These are phyloP conservation scores for Corythoichthys intestinalis DNA, from an alignment of 2,113 vertebrate species.

Conservation along the genomic window DNA sequence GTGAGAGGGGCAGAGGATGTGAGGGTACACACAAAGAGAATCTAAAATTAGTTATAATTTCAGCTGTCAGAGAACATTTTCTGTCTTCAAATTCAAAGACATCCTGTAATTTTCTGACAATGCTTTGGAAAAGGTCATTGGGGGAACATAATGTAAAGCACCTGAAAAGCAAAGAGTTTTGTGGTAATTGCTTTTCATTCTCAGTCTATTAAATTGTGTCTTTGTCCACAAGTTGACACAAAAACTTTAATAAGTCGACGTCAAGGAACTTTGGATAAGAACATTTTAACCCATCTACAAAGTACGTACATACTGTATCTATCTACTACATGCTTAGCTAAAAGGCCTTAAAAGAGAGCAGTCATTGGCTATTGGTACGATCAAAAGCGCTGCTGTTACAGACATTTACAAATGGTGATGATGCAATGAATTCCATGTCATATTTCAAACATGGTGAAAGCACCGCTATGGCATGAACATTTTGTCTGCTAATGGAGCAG, in stretches of 20 bases:
- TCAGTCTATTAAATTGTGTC: constrained; percentile 41
- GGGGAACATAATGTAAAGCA: constrained; percentile 29
- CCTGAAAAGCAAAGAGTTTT: constrained; percentile 25
- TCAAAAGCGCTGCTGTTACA: not conserved
- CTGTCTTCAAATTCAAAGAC: constrained; percentile 19
- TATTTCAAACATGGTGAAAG: not conserved
- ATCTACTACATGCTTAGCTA: not conserved
- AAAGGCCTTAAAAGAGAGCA: not conserved
- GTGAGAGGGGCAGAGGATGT: not conserved
- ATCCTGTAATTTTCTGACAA: constrained; percentile 9
- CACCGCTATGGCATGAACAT: no score
- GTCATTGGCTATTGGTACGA: not conserved
- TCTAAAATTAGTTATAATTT: constrained; percentile 23
- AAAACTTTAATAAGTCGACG: constrained; percentile 3
- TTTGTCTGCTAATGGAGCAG: no score
- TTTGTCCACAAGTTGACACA: constrained; percentile 18
- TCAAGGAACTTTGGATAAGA: constrained; percentile 3
- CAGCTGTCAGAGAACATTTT: constrained; percentile 19
- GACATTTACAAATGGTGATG: no score
- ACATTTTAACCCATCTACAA: not conserved
- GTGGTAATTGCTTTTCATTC: constrained; percentile 25
- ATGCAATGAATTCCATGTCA: not conserved
- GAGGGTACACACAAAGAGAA: constrained; percentile 11
- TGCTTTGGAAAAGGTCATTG: constrained; percentile 27
- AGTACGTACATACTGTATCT: no score